Percentiles rank a stretch among this genome's conserved stretches.
These are phyloP conservation scores for Calliopum simillimum DNA, from an alignment of 2,888 invertebrate species.

Conservation along the genomic window DNA sequence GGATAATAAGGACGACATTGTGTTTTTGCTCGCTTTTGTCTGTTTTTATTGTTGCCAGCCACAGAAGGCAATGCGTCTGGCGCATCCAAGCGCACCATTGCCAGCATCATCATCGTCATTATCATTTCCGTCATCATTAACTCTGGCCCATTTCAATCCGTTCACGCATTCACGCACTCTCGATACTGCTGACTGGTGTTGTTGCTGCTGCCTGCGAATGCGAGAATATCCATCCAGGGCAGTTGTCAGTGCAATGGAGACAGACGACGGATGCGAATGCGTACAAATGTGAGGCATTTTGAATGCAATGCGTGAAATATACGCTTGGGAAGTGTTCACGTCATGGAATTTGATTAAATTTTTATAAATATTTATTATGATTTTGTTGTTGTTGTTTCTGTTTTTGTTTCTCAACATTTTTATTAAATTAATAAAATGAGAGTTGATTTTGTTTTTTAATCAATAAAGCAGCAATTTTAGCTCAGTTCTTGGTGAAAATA, in stretches of 20 bases:
- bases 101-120: slow-evolving; percentile 7
- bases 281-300: slow-evolving; percentile 57
- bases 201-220: neutral
- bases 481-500: neutral
- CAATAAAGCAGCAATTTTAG: neutral
- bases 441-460: neutral
- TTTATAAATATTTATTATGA: slow-evolving; percentile 13
- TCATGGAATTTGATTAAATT: slow-evolving; percentile 19
- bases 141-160: neutral
- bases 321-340: slow-evolving; percentile 52
- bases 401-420: neutral
- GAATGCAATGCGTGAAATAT: slow-evolving; percentile 62
- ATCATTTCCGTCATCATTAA: neutral
- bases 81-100: slow-evolving; percentile 15
- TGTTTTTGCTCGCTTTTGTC: neutral
- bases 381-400: neutral
- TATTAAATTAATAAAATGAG: neutral
- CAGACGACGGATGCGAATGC: slow-evolving; percentile 49
- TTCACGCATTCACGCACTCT: slow-evolving; percentile 31
- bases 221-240: neutral
- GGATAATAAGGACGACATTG: slow-evolving; percentile 16
- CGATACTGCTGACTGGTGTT: slow-evolving; percentile 41
- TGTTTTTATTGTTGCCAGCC: slow-evolving; percentile 6
- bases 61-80: slow-evolving; percentile 18
- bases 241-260: neutral